phyloP scores from a whole-genome alignment of 1,140 invertebrate species.

The Drosophila littoralis region DNA sequence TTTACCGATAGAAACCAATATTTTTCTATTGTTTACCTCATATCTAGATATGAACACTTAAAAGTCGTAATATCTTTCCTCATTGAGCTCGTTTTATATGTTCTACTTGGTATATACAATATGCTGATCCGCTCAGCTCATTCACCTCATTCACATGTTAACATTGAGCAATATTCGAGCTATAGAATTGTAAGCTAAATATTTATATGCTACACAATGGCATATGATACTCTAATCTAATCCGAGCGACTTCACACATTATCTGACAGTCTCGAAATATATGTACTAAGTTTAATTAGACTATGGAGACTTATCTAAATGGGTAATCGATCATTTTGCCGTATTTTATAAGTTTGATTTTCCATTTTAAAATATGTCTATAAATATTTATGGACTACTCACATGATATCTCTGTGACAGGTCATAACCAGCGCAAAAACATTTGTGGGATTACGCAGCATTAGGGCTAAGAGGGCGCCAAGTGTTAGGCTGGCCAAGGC shows the following conservation, averaged over 20 bases:
- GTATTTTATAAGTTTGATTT: background rate
- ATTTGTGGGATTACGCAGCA: constrained; percentile 59
- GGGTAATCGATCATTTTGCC: background rate
- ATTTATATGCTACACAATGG: background rate
- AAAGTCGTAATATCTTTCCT: no score
- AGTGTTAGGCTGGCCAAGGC: constrained; percentile 56
- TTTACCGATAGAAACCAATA: no score
- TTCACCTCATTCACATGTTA: background rate
- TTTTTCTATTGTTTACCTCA: no score
- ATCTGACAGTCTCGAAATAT: background rate
- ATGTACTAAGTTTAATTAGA: background rate
- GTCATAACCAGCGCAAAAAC: constrained; percentile 66
- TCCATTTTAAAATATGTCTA: background rate
- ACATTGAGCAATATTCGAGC: background rate
- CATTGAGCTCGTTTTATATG: background rate
- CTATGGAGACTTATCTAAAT: background rate
- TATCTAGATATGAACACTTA: no score
- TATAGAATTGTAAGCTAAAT: background rate
- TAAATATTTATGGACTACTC: constrained; percentile 33
- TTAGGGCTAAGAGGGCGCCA: constrained; percentile 63
- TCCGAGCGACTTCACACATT: background rate
- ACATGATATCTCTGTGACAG: constrained; percentile 61
- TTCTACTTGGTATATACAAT: background rate
- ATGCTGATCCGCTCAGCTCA: background rate
- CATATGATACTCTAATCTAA: background rate